Percentiles rank a stretch among this genome's conserved stretches.
phyloP scores from a whole-genome alignment of 2,113 vertebrate genomes.

The Pelecanoides urinatrix region DNA sequence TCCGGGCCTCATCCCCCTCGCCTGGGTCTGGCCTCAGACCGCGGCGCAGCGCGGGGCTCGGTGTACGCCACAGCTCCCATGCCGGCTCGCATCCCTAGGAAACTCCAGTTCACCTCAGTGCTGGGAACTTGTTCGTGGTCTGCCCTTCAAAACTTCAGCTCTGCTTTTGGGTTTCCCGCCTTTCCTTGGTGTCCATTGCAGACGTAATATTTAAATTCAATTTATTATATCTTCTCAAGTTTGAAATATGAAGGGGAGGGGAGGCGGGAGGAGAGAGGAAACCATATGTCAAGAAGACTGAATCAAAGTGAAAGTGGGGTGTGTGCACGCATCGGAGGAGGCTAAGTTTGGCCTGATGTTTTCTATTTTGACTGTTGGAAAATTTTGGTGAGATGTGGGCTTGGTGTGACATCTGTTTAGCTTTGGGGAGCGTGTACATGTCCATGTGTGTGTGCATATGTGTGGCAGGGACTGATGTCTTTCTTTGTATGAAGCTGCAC shows the following conservation, averaged over 20 bases:
- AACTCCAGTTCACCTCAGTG: background rate
- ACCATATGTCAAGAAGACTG: background rate
- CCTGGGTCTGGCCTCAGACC: fast-evolving
- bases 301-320: constrained; percentile 1
- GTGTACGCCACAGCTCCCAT: background rate
- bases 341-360: background rate
- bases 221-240: background rate
- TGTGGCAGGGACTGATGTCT: constrained; percentile 2
- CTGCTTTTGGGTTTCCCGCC: background rate
- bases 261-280: background rate
- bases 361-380: constrained; percentile 5
- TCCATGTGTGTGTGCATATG: background rate
- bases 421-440: background rate
- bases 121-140: background rate
- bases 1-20: fast-evolving
- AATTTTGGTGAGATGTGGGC: background rate
- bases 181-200: background rate
- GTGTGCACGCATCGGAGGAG: background rate
- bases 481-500: background rate
- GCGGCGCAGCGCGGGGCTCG: fast-evolving
- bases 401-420: background rate
- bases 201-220: background rate
- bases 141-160: background rate
- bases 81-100: background rate
- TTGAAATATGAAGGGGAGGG: background rate